A percentile compares a stretch with the other conserved stretches of the same genome.
phyloP scores from a whole-genome alignment of 2,113 vertebrate species.

The Rallus limicola region DNA sequence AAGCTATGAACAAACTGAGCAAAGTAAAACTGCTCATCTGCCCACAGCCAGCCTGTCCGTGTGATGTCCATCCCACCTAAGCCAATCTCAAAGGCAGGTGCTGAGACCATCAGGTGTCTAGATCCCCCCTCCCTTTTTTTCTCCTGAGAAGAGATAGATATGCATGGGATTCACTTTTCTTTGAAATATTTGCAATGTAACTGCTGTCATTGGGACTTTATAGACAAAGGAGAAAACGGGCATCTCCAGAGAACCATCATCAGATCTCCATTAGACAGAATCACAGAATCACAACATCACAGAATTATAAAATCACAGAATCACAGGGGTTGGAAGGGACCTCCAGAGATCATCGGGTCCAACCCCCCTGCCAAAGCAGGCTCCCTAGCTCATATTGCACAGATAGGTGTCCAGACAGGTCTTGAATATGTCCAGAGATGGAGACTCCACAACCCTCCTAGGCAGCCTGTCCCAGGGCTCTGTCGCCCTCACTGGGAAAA shows the following conservation, averaged over 20 bases:
- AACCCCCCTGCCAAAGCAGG: no score
- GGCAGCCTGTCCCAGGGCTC: no score
- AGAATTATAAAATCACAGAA: no score
- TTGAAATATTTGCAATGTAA: background rate
- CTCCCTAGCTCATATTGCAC: no score
- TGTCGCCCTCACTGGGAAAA: no score
- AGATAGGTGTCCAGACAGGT: no score
- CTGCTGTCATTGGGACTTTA: background rate
- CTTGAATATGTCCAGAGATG: no score
- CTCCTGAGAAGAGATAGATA: background rate
- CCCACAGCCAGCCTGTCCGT: accelerated
- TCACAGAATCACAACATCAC: no score
- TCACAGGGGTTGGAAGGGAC: no score
- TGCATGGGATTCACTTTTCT: background rate
- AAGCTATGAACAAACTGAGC: background rate
- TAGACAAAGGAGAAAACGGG: background rate
- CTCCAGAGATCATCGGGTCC: no score
- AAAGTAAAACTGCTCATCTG: background rate
- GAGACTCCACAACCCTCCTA: no score
- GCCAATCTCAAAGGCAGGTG: background rate
- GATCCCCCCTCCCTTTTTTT: background rate
- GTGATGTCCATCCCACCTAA: background rate
- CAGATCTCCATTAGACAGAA: background rate
- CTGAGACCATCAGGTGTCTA: accelerated
- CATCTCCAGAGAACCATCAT: background rate